phyloP scores from a whole-genome alignment of 92 coral and sea anemone genomes.

The Siderastrea siderea region DNA sequence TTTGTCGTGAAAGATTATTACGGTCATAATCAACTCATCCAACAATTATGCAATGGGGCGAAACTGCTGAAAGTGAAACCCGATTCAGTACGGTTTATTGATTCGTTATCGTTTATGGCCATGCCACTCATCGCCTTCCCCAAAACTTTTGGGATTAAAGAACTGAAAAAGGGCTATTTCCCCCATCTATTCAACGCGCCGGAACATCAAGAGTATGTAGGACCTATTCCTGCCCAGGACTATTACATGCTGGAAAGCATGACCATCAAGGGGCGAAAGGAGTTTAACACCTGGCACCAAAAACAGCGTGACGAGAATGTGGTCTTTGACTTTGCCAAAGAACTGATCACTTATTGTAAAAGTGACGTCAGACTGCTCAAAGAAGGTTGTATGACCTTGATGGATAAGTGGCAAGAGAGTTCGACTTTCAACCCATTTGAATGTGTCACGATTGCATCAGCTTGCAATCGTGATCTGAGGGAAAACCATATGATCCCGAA shows the following conservation, averaged over 20 bases:
- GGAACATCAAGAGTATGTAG: slow-evolving; percentile 34
- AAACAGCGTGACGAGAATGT: neutral
- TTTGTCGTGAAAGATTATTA: too few species aligned
- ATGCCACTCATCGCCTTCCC: neutral
- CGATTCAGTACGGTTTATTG: neutral
- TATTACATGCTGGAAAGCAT: slow-evolving; percentile 20
- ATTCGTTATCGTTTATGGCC: neutral
- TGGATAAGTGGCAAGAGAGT: neutral
- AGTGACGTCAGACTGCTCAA: slow-evolving; percentile 36
- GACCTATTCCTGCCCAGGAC: slow-evolving; percentile 22
- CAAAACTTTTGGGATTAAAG: slow-evolving; percentile 24
- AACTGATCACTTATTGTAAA: slow-evolving; percentile 25
- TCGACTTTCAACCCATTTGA: slow-evolving; percentile 26
- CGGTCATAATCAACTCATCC: too few species aligned
- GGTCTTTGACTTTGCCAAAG: slow-evolving; percentile 26
- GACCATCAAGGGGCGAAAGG: neutral
- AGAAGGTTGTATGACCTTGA: slow-evolving; percentile 24
- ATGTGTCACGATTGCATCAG: slow-evolving; percentile 22
- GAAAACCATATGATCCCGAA: neutral
- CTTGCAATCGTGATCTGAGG: slow-evolving; percentile 2
- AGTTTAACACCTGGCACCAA: slow-evolving; percentile 23
- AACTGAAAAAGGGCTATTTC: slow-evolving; percentile 22
- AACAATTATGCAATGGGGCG: too few species aligned
- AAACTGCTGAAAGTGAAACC: too few species aligned
- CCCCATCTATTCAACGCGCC: slow-evolving; percentile 36